Percentiles rank a stretch among this genome's conserved stretches.
Conservation (phyloP, 2,113 vertebrate genomes). For the Vulpes ferrilata region DNA sequence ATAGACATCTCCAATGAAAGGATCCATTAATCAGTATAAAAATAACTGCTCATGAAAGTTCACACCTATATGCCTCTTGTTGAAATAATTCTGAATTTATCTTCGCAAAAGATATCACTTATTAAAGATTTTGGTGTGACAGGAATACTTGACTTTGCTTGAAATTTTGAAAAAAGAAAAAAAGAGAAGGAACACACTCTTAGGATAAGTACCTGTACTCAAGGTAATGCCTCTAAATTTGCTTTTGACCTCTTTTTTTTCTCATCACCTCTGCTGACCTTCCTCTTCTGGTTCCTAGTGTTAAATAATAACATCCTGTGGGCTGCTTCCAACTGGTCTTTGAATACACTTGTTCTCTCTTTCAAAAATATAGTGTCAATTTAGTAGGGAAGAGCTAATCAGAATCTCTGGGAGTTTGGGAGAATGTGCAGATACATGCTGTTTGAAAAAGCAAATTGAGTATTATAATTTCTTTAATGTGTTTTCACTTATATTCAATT, state of each 20-base stretch:
- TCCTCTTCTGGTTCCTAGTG: neutral
- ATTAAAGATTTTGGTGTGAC: neutral
- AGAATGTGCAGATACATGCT: neutral
- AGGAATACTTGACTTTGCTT: neutral
- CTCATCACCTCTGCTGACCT: neutral
- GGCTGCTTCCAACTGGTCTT: neutral
- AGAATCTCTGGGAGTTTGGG: neutral
- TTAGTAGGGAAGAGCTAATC: neutral
- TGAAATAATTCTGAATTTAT: slow-evolving; percentile 46
- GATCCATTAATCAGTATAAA: slow-evolving; percentile 42
- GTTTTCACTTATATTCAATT: neutral
- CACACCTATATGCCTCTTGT: neutral
- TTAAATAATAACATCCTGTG: neutral
- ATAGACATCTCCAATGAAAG: slow-evolving; percentile 29
- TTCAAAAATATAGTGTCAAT: neutral
- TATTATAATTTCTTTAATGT: neutral
- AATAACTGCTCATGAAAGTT: neutral
- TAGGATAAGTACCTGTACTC: neutral
- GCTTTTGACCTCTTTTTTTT: neutral
- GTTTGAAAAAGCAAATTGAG: neutral
- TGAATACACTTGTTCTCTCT: neutral
- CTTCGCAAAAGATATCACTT: slow-evolving; percentile 23
- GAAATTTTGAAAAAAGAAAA: neutral
- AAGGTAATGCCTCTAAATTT: neutral
- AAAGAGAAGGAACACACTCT: neutral